phyloP scores from a whole-genome alignment of 64 coral and sea anemone species.

The Montipora efflorescens region DNA sequence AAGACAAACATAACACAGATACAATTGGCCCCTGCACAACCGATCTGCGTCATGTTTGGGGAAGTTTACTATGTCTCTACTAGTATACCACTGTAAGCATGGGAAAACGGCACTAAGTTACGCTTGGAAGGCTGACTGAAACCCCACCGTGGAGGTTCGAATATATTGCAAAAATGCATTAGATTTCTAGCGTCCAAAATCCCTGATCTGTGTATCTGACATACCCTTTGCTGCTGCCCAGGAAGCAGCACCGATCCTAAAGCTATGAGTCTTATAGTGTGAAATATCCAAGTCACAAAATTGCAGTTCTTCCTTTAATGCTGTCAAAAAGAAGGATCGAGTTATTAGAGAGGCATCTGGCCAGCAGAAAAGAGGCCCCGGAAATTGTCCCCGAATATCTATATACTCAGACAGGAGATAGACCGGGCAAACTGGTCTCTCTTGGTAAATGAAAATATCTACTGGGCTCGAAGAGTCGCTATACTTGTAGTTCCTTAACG shows the following conservation, averaged over 20 bases:
- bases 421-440: conserved; percentile 17
- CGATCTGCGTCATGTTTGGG: background rate
- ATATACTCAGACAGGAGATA: conserved; percentile 14
- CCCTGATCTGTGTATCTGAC: conserved; percentile 21
- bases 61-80: background rate
- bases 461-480: background rate
- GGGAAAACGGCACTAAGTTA: background rate
- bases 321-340: no score
- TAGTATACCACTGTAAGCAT: background rate
- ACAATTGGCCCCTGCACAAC: background rate
- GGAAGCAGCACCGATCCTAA: background rate
- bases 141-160: conserved; percentile 1
- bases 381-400: background rate
- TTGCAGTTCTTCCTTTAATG: no score
- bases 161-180: conserved; percentile 16
- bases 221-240: background rate
- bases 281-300: background rate
- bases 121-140: background rate
- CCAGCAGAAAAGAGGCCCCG: conserved; percentile 17
- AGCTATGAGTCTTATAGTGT: background rate
- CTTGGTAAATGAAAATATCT: conserved; percentile 24
- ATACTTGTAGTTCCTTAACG: background rate
- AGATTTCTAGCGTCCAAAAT: background rate
- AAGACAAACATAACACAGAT: background rate
- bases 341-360: background rate